Base-by-base conservation (phyloP, 2,797 vertebrate species). In the Paratrypauchen microcephalus region DNA sequence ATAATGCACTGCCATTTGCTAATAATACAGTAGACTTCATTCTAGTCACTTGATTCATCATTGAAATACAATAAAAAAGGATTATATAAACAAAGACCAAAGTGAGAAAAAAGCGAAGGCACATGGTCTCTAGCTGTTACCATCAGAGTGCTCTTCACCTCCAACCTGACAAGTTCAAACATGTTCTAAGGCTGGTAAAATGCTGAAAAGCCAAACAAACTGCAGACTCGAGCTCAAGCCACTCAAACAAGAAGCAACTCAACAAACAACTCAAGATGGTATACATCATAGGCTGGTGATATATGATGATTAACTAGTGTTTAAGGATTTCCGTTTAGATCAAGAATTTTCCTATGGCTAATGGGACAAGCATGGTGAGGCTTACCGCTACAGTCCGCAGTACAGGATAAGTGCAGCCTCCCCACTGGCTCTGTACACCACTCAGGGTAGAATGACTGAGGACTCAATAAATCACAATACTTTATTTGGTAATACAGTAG, bases 311-410 rank as follows among this genome's bases (percentile, higher is more conserved):
- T 52, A 62, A 69, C 64, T 45, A 56, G 52, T 47, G 64, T 69
- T 48, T 41, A 52, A 55, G 55, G 66, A 45, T 76, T 78, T 73
- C 5, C 65, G 58, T 82, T 54, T 59, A 81, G 74, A 77, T 72
- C 83, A 67, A 71, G 64, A 66, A 66, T 76, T 73, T 84, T 84
- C 76, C 78, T 77, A 76, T 15, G 50, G 28, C 70, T 88, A 88
- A 88, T 85, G 85, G 88, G 77, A 80, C 66, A 76, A 74, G 75
- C 66, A 80, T 82, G 75, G 81, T 47, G 70, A 72, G 69, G 69
- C 75, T 85, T 86, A 83, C 80, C 79, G 80, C 80, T 76, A 57
- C 71, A 52, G 73, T 78, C 78, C 80, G 76, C 65, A 66, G 73
- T 30, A 23, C 32, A 54, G 58, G 68, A 75, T 6, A 5, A 80